These are phyloP conservation scores for Melanogrammus aeglefinus DNA, from an alignment of 2,797 vertebrate species.

Conservation along the genomic window DNA sequence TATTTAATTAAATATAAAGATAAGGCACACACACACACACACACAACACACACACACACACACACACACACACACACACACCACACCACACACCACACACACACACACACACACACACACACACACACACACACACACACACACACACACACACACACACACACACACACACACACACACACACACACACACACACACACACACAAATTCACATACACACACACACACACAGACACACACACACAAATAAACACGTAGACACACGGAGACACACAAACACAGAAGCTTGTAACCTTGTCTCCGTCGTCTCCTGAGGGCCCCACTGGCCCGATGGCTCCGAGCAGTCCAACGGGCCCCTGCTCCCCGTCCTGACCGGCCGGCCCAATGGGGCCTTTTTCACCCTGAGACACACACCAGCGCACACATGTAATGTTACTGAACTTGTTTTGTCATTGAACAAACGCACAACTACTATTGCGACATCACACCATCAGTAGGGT, in stretches of 20 bases:
- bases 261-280: conserved; percentile 3
- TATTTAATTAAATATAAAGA: too few relatives aligned
- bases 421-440: background rate
- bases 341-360: conserved; percentile 88
- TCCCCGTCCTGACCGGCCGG: conserved; percentile 92
- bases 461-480: too few relatives aligned
- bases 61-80: background rate
- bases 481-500: too few relatives aligned
- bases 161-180: too few relatives aligned
- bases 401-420: conserved; percentile 68
- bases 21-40: too few relatives aligned
- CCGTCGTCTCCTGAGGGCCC: conserved; percentile 94
- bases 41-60: background rate
- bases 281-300: conserved; percentile 82
- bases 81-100: background rate
- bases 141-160: too few relatives aligned
- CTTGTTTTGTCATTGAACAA: background rate
- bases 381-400: conserved; percentile 91
- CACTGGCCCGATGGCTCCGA: conserved; percentile 82
- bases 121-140: background rate
- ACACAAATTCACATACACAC: background rate
- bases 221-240: background rate
- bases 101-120: background rate
- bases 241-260: background rate
- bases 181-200: background rate